These are phyloP conservation scores for Eciton burchellii DNA, from an alignment of 1,140 invertebrate genomes.

Conservation along the genomic window DNA sequence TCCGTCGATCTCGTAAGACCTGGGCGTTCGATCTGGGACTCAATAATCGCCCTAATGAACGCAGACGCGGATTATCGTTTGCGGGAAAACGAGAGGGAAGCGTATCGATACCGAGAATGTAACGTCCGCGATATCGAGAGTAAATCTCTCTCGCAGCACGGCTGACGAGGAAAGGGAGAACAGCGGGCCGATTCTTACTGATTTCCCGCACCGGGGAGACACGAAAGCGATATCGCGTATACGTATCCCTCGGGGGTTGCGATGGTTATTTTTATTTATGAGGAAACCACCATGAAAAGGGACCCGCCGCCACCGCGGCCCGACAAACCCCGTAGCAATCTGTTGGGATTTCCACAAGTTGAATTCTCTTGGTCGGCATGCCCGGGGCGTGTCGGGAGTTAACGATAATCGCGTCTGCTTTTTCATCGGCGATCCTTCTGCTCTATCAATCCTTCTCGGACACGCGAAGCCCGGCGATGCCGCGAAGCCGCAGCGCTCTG, in stretches of 20 bases:
- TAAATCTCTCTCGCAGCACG: constrained; percentile 45
- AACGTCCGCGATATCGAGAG: constrained; percentile 2
- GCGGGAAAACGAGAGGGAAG: not conserved
- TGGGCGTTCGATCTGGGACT: not conserved
- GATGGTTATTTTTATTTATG: constrained; percentile 86
- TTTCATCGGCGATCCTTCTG: constrained; percentile 62
- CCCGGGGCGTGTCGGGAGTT: constrained; percentile 74
- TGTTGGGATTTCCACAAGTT: constrained; percentile 84
- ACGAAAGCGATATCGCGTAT: constrained; percentile 81
- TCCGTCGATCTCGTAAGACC: not conserved
- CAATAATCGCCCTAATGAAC: not conserved
- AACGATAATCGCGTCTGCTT: constrained; percentile 76
- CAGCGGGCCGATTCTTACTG: constrained; percentile 79
- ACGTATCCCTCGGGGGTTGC: constrained; percentile 80
- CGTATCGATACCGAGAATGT: constrained; percentile 17
- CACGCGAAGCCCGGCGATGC: constrained; percentile 5
- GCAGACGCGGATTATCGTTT: not conserved
- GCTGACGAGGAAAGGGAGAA: constrained; percentile 52
- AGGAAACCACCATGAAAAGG: constrained; percentile 85
- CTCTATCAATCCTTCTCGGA: constrained; percentile 38
- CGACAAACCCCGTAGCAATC: constrained; percentile 77
- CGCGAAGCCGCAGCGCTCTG: not conserved
- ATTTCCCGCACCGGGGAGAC: constrained; percentile 75
- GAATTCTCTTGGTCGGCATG: constrained; percentile 80
- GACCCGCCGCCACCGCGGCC: constrained; percentile 74